Evolutionary conservation across 2,888 invertebrate genomes (phyloP).

Genomic region (Andrena haemorrhoa): DNA sequence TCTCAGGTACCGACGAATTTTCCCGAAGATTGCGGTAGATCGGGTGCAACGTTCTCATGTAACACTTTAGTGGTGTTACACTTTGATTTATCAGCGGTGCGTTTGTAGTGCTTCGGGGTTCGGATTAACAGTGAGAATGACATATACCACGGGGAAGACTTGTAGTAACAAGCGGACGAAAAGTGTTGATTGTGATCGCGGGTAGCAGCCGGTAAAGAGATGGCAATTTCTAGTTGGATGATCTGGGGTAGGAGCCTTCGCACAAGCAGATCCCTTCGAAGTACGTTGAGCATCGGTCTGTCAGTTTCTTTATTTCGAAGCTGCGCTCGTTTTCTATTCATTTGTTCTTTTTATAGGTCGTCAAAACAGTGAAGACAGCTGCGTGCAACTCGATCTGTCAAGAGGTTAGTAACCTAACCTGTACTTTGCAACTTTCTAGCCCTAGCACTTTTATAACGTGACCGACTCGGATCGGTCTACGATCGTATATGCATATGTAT

Average conservation of each 20-base stretch:
- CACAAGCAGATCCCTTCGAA: constrained; percentile 84
- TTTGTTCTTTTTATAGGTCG: constrained; percentile 78
- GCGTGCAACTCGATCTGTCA: constrained; percentile 86
- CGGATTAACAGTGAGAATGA: constrained; percentile 73
- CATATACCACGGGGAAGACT: constrained; percentile 69
- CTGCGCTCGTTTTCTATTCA: constrained; percentile 49
- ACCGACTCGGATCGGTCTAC: constrained; percentile 10
- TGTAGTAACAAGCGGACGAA: constrained; percentile 72
- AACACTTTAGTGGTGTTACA: constrained; percentile 71
- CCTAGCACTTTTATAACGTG: constrained; percentile 30
- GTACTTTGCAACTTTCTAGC: constrained; percentile 58
- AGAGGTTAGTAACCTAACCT: constrained; percentile 85
- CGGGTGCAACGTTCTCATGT: constrained; percentile 66
- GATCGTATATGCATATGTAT: constrained; percentile 13
- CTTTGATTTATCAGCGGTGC: constrained; percentile 73
- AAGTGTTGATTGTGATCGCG: constrained; percentile 76
- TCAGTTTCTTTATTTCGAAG: constrained; percentile 44
- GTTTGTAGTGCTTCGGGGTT: constrained; percentile 70
- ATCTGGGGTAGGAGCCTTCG: constrained; percentile 85
- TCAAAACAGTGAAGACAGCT: constrained; percentile 88
- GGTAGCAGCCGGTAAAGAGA: constrained; percentile 78
- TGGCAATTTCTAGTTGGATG: constrained; percentile 87
- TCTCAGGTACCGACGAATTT: constrained; percentile 52
- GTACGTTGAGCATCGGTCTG: constrained; percentile 77
- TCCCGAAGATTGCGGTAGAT: constrained; percentile 51